Evolutionary conservation across 2,888 invertebrate species (phyloP), one percentile per base, ranked within the genome.

Genomic region (Achlya flavicornis): DNA sequence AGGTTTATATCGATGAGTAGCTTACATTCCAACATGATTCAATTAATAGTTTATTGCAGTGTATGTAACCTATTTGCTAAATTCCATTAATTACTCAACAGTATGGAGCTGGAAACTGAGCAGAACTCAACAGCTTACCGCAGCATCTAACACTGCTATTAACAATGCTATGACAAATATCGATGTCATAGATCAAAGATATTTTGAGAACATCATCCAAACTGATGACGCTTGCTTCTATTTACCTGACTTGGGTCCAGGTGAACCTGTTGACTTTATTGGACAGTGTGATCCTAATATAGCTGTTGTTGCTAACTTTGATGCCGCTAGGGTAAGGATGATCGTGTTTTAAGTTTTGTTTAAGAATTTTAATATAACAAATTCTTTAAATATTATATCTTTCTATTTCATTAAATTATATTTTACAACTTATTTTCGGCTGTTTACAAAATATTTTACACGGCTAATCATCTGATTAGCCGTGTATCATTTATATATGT

Each of bases 61-160:
- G 6, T 1, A 38, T 38, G 10, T 38, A 35, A 7, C 35, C 3
- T 35, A 7, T 35, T 0, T 35, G 35, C 8, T 35, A 35, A 35
- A 35, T 3, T 35, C 35, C 35, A 65, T 63, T 48, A 62, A 53
- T 64, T 64, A 16, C 73, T 70, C 12, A 41, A 4, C 66, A 85
- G 85, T 86, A 1, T 76, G 75, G 72, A 89, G 89, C 63, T 91
- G 91, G 91, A 91, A 91, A 68, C 72, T 92, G 0, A 89, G 91
- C 65, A 82, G 87, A 26, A 75, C 81, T 0, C 83, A 75, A 43
- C 64, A 70, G 33, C 71, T 89, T 10, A 69, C 79, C 0, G 4
- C 65, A 5, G 57, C 62, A 0, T 80, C 84, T 0, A 67, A 64
- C 8, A 60, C 60, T 3, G 76, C 73, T 0, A 89, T 89, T 19